A percentile compares a stretch with the other conserved stretches of the same genome.
Evolutionary conservation across 2,113 vertebrate genomes (phyloP).

Genomic region (Burhinus oedicnemus): DNA sequence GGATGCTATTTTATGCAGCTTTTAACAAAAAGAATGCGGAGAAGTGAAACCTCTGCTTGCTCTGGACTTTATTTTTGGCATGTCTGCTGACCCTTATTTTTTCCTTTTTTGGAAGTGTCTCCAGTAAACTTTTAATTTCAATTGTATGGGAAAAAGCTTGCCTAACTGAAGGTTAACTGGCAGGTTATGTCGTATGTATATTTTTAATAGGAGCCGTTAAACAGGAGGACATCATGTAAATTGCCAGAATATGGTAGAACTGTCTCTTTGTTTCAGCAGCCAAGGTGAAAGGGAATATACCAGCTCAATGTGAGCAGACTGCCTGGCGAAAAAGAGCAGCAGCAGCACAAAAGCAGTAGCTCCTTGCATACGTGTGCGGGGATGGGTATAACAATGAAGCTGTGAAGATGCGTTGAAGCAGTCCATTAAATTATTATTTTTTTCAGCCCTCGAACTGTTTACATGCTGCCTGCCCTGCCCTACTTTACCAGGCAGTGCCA

Average conservation of each 20-base stretch:
- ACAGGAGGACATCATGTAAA: not conserved
- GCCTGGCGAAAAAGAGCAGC: not conserved
- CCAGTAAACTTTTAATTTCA: slow-evolving; percentile 3
- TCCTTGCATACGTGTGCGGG: not conserved
- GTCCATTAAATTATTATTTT: slow-evolving; percentile 64
- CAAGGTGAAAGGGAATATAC: not conserved
- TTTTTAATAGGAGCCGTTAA: not conserved
- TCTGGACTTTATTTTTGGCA: slow-evolving; percentile 51
- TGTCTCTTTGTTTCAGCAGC: slow-evolving; percentile 5
- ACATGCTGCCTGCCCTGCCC: not conserved
- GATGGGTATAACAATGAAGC: slow-evolving; percentile 33
- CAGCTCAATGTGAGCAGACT: not conserved
- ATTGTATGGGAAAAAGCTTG: slow-evolving; percentile 18
- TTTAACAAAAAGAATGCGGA: slow-evolving; percentile 45
- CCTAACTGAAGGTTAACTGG: not conserved
- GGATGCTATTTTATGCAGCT: slow-evolving; percentile 47
- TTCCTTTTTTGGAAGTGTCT: slow-evolving; percentile 54
- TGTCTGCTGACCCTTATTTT: slow-evolving; percentile 62
- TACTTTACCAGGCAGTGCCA: not conserved
- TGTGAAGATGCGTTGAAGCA: slow-evolving; percentile 65
- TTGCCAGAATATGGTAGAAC: not conserved
- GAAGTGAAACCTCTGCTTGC: slow-evolving; percentile 46
- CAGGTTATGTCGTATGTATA: not conserved
- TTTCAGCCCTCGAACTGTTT: slow-evolving; percentile 41
- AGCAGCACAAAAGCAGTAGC: not conserved